phyloP scores from a whole-genome alignment of 2,113 vertebrate genomes.

The Nestor notabilis region DNA sequence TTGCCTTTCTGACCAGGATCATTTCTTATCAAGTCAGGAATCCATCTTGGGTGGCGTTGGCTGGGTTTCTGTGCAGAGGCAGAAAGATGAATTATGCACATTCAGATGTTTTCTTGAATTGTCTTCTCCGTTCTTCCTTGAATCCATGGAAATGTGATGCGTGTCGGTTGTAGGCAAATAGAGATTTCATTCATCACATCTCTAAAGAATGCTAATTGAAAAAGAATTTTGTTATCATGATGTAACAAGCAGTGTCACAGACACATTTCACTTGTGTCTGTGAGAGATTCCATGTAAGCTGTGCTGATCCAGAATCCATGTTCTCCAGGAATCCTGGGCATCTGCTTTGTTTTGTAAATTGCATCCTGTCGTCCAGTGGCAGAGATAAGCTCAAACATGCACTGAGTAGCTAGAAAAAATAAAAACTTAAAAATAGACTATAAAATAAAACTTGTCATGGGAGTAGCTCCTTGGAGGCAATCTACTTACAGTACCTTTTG shows the following conservation, averaged over 20 bases:
- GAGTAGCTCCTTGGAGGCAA: not conserved
- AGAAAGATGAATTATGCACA: not conserved
- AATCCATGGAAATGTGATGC: not conserved
- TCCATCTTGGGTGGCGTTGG: fast-evolving
- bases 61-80: not conserved
- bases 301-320: not conserved
- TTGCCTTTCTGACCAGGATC: not conserved
- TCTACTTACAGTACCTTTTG: not conserved
- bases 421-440: fast-evolving
- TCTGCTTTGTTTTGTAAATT: not conserved
- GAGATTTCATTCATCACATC: conserved; percentile 1
- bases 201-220: conserved; percentile 13
- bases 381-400: not conserved
- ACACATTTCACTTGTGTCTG: not conserved
- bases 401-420: not conserved
- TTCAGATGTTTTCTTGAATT: not conserved
- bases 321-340: not conserved
- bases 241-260: not conserved
- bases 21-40: not conserved
- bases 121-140: conserved; percentile 32
- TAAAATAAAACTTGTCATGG: not conserved
- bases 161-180: not conserved
- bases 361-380: not conserved
- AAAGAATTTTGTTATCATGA: not conserved
- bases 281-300: not conserved